These are phyloP conservation scores for Heterodera carotae DNA, from an alignment of 1,140 invertebrate species.

Conservation along the genomic window DNA sequence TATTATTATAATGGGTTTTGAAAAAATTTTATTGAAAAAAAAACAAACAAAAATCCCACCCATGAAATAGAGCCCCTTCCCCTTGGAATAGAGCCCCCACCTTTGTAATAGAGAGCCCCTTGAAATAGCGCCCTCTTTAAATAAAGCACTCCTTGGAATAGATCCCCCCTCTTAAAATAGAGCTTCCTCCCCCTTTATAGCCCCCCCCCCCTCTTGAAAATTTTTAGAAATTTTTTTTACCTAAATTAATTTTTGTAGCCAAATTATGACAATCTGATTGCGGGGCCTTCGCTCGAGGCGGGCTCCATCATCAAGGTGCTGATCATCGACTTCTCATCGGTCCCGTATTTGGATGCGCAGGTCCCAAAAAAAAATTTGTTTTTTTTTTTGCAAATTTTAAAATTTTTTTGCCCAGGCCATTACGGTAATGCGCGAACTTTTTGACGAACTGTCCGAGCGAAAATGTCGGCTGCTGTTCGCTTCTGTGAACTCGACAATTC, in stretches of 20 bases:
- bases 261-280: constrained; percentile 44
- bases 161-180: too few species aligned
- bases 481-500: constrained; percentile 49
- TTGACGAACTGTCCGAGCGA: constrained; percentile 44
- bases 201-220: too few species aligned
- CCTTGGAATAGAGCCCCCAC: too few species aligned
- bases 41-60: too few species aligned
- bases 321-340: constrained; percentile 52
- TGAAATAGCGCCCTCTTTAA: too few species aligned
- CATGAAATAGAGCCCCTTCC: too few species aligned
- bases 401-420: constrained; percentile 12
- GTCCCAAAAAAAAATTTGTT: constrained; percentile 32
- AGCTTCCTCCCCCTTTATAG: too few species aligned
- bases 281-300: constrained; percentile 22
- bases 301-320: constrained; percentile 45
- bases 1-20: too few species aligned
- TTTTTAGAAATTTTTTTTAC: not conserved
- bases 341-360: constrained; percentile 42
- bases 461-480: constrained; percentile 47
- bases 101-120: too few species aligned
- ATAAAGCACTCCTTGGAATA: too few species aligned
- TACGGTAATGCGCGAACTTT: constrained; percentile 47
- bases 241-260: constrained; percentile 26
- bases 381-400: not conserved
- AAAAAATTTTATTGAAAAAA: too few species aligned